Conservation (phyloP, 2,797 vertebrate species). For the Malacoraja senta region DNA sequence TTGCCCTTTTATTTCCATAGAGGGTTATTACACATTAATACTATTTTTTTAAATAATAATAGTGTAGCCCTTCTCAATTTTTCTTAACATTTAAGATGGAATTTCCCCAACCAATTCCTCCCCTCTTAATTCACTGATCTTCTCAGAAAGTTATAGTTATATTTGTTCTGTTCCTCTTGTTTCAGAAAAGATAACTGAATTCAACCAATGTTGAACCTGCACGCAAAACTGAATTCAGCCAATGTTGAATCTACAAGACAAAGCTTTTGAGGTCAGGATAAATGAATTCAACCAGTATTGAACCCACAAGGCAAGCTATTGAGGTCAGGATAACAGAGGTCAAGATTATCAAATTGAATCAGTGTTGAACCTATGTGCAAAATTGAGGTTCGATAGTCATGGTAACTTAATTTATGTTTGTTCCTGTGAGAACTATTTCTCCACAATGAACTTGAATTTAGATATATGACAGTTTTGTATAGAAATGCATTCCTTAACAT, state of each 20-base stretch:
- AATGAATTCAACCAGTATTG: constrained; percentile 13
- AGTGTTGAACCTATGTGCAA: constrained; percentile 10
- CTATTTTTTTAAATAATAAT: neutral
- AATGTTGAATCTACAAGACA: constrained; percentile 21
- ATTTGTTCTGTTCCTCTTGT: constrained; percentile 29
- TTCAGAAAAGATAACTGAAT: constrained; percentile 34
- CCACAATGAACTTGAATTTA: neutral
- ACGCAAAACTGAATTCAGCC: constrained; percentile 26
- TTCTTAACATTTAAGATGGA: neutral
- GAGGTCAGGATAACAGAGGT: neutral
- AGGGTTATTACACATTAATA: neutral
- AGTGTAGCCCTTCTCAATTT: neutral
- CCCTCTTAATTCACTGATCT: neutral
- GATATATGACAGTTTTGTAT: neutral
- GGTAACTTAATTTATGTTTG: neutral
- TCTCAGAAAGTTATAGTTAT: constrained; percentile 26
- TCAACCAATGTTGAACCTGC: constrained; percentile 37
- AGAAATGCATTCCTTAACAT: neutral
- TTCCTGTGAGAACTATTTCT: neutral
- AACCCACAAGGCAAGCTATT: constrained; percentile 14
- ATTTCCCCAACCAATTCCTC: neutral
- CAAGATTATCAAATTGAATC: neutral
- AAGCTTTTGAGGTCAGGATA: constrained; percentile 29
- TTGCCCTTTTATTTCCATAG: neutral
- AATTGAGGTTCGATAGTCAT: neutral